Base-by-base conservation (phyloP, 2,113 vertebrate species). In the Empidonax alnorum region DNA sequence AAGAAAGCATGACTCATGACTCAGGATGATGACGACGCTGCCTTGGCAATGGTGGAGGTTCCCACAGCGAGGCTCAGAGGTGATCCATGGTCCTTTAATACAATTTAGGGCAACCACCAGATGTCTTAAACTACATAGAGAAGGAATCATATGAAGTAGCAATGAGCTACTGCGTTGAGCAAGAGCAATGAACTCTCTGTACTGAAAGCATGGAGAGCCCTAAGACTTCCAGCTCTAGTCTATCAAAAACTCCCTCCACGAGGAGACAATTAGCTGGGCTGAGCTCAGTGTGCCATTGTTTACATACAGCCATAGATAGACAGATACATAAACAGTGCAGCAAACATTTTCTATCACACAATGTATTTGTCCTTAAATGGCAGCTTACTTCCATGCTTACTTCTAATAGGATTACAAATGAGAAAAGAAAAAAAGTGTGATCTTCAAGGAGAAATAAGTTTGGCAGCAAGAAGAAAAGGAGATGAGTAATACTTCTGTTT, bases 401-500 rank as follows among this genome's bases (percentile, higher is more conserved):
- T 85, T 79, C 67, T 87, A 96, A 90, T 83, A 69, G 37, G 30
- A 67, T 76, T 85, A 76, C 25, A 76, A 87, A 91, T 75, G 66
- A 67, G 65, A 5, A 5, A 12, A 5, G 2, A 5, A 35, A 52
- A 80, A 74, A 39, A 82, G 23, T 33, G 8, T 28, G 31, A 66
- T 87, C 46, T 74, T 83, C 71, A 92, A 93, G 67, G 25, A 87
- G 69, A 93, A 91, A 56, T 7, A 85, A 92, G 59, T 88, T 91
- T 90, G 85, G 68, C 88, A 90, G 67, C 53, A 71, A 86, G 79
- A 63, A 87, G 73, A 77, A 82, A 88, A 90, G n/a, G 35, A 80
- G 55, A 90, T 90, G 89, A 95, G 59, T 94, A 94, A 92, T 86
- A 67, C 68, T 84, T 93, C 63, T 90, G 87, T 88, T 95, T 95